Base-by-base conservation (phyloP, 1,140 invertebrate species). In the Drepana arcuata region DNA sequence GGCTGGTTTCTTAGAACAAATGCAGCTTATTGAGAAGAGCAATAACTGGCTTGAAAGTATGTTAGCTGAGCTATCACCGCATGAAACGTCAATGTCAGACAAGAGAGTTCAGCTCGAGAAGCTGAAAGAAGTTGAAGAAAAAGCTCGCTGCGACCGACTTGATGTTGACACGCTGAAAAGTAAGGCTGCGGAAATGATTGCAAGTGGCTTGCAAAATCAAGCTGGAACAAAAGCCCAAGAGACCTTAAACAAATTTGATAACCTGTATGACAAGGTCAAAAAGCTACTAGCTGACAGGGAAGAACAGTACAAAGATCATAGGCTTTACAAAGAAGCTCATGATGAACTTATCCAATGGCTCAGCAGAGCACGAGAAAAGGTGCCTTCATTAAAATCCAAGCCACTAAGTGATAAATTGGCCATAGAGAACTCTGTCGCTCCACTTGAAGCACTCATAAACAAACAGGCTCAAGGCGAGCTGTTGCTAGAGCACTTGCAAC, bases 381-480 rank as follows among this genome's bases (percentile, higher is more conserved):
- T 96, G 49, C 94, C 94, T 7, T 90, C 93, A 2, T 84, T 95
- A 37, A 94, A 93, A 63, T 94, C 95, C 46, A 88, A 91, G 48
- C 90, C 92, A 6, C 69, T 96, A 0, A 92, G 92, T 59, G 95
- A 96, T 57, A 94, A 95, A 79, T 65, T 95, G 28, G 92, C 93
- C 1, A 91, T 97, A 42, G 95, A 97, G 72, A 92, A 93, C 61
- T 92, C 92, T 6, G 91, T 95, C 0, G 89, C 92, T 12, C 94
- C 95, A 28, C 86, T 97, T 7, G 93, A 96, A 64, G 89, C 91
- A 46, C 71, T 96, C 2, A 77, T 96, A 4, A 95, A 95, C 48
- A 95, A 96, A 61, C 92, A 95, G 82, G 92, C 94, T 15, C 94
- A 96, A 84, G 95, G 95, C 9, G 93, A 95, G 71, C 71, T 96